phyloP scores from a whole-genome alignment of 2,113 vertebrate genomes.

The Agapornis roseicollis region DNA sequence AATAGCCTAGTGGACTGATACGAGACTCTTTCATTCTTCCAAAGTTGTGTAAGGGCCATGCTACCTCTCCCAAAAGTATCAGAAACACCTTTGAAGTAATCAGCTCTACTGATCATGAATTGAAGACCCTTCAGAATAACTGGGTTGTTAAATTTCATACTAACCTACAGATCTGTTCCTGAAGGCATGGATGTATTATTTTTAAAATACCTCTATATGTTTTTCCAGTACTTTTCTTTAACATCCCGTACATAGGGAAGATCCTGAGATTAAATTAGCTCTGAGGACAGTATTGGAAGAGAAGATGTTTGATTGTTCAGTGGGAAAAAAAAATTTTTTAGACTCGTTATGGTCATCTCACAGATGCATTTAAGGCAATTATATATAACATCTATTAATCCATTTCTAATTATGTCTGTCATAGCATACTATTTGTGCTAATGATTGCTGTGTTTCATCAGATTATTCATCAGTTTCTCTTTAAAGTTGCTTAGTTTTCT shows the following conservation, averaged over 20 bases:
- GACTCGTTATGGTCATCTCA: neutral
- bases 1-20: neutral
- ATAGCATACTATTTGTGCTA: neutral
- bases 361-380: neutral
- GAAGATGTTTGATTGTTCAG: neutral
- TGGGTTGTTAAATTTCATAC: neutral
- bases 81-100: neutral
- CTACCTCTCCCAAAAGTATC: neutral
- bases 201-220: neutral
- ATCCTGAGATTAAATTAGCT: neutral
- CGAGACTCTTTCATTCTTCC: neutral
- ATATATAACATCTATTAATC: neutral
- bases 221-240: neutral
- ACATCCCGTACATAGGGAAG: neutral
- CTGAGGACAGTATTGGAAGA: neutral
- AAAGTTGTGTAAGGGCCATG: accelerated
- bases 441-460: neutral
- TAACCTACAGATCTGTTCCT: neutral
- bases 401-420: neutral
- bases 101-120: neutral
- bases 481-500: neutral
- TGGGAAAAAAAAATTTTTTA: neutral
- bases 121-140: neutral
- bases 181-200: neutral
- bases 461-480: neutral